Conservation (phyloP, 1,140 invertebrate genomes). For the Drosophila orena region DNA sequence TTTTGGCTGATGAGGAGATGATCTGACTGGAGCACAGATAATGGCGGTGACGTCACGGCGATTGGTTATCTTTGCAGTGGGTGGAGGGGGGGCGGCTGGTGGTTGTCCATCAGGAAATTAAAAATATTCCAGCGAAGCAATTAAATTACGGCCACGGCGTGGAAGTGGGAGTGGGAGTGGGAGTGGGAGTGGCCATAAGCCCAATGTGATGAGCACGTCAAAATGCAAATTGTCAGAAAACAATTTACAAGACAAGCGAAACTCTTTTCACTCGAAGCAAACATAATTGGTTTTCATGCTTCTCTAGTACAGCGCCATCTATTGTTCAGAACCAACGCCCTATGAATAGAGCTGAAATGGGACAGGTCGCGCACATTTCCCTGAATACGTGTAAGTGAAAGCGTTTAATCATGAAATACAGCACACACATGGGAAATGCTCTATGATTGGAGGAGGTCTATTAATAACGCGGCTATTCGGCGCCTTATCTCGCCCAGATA, state of each 20-base stretch:
- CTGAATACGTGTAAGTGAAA: neutral
- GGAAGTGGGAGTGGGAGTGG: too few species aligned
- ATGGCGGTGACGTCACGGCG: constrained; percentile 10
- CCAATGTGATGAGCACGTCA: constrained; percentile 45
- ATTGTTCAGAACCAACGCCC: too few species aligned
- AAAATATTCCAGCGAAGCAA: constrained; percentile 37
- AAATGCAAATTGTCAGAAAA: constrained; percentile 47
- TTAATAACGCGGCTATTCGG: constrained; percentile 22
- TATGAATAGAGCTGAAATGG: neutral
- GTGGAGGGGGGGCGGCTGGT: too few species aligned
- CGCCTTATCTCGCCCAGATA: constrained; percentile 29
- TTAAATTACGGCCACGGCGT: constrained; percentile 28
- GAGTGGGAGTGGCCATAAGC: neutral
- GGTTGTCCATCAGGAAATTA: constrained; percentile 55
- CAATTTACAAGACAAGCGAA: constrained; percentile 24
- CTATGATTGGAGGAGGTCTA: constrained; percentile 15
- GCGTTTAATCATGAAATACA: neutral
- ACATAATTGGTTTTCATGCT: neutral
- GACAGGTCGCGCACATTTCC: constrained; percentile 7
- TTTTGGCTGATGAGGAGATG: constrained; percentile 40
- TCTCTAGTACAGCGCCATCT: too few species aligned
- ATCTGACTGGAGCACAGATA: constrained; percentile 21
- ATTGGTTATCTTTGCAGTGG: constrained; percentile 12
- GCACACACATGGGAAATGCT: neutral
- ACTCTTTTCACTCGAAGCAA: constrained; percentile 6